Evolutionary conservation across 2,888 invertebrate species (phyloP).

Genomic region (Tuberolachnus salignus): DNA sequence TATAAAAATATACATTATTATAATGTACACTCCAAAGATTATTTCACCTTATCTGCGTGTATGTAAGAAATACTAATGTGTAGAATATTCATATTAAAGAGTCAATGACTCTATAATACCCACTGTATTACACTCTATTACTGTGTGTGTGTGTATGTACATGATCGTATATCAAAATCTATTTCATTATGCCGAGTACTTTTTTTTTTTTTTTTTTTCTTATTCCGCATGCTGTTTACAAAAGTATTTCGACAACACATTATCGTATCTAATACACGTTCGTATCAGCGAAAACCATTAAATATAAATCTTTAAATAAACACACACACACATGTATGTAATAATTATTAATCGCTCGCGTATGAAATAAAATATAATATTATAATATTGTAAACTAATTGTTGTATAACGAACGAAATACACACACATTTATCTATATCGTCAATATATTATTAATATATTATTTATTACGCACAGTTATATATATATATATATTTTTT

Average conservation of each 20-base stretch:
- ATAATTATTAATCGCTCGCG: too few species aligned
- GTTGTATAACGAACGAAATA: too few species aligned
- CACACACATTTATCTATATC: too few species aligned
- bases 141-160: neutral
- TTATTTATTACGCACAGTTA: too few species aligned
- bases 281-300: slow-evolving; percentile 2
- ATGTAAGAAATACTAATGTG: too few species aligned
- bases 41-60: slow-evolving; percentile 24
- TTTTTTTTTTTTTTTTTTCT: neutral
- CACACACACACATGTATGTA: too few species aligned
- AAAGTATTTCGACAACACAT: slow-evolving; percentile 29
- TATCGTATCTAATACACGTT: neutral
- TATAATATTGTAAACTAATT: too few species aligned
- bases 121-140: neutral
- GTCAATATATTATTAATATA: too few species aligned
- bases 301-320: too few species aligned
- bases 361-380: too few species aligned
- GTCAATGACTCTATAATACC: slow-evolving; percentile 29
- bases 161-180: neutral
- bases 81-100: slow-evolving; percentile 37
- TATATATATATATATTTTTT: too few species aligned
- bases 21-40: slow-evolving; percentile 23
- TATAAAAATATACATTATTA: neutral
- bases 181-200: slow-evolving; percentile 26
- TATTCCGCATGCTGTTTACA: slow-evolving; percentile 11